Conservation (phyloP, 2,888 invertebrate genomes). For the Pandemis corylana region DNA sequence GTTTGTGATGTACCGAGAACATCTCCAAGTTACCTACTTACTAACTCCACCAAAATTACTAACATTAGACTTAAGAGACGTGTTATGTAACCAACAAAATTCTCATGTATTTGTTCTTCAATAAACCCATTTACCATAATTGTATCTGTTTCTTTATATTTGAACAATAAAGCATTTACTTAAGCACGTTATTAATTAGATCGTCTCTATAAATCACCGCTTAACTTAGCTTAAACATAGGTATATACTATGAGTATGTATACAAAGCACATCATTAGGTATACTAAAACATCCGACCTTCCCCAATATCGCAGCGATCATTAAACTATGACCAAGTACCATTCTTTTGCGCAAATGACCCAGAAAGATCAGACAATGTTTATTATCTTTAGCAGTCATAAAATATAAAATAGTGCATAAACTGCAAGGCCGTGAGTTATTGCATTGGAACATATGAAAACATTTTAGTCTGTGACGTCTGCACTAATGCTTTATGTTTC, state of each 20-base stretch:
- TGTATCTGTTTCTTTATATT: too few relatives aligned
- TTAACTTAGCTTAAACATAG: not conserved
- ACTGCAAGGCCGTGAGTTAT: conserved; percentile 41
- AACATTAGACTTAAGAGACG: too few relatives aligned
- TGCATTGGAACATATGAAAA: conserved; percentile 27
- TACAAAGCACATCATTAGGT: not conserved
- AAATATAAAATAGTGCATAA: conserved; percentile 42
- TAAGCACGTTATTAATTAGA: too few relatives aligned
- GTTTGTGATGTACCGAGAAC: too few relatives aligned
- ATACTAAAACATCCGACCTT: conserved; percentile 35
- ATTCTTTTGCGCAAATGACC: conserved; percentile 34
- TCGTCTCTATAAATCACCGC: not conserved
- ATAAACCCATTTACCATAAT: too few relatives aligned
- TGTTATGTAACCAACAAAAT: too few relatives aligned
- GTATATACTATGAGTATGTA: too few relatives aligned
- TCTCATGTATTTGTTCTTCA: too few relatives aligned
- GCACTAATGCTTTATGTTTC: conserved; percentile 1
- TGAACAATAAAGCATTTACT: too few relatives aligned
- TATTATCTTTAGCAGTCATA: conserved; percentile 14
- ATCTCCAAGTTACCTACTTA: too few relatives aligned
- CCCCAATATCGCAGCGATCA: conserved; percentile 27
- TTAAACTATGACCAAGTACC: conserved; percentile 23
- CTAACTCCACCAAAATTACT: too few relatives aligned
- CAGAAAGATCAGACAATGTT: conserved; percentile 37
- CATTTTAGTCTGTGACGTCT: conserved; percentile 39